Base-by-base conservation (phyloP, 35 echinoderm and acorn worm species). In the Heliocidaris tuberculata region DNA sequence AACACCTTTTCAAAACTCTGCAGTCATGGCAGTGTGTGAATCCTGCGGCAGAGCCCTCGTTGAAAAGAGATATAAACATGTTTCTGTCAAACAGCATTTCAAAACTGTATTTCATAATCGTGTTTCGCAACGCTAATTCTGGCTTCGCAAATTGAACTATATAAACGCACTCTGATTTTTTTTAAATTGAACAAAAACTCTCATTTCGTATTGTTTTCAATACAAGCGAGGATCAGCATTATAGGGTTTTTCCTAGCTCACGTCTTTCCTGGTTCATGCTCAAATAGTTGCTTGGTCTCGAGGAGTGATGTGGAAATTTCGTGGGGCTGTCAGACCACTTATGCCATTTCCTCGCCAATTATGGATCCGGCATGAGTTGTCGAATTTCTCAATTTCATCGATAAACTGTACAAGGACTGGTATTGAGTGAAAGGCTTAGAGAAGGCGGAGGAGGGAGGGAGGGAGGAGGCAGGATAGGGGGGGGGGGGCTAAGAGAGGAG, bases 351-450 rank as follows among this genome's bases (percentile, higher is more conserved):
- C 65, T 27, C 2, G 65, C 65, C 65, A 78, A 78, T 78, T 78
- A 78, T n/a, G 65, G 65, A 78, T 27, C 65, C 65, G 65, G 65
- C 65, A 78, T 78, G 65, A 78, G 65, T 78, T 27, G 65, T 78
- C 65, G 65, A 78, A 78, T 27, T 78, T n/a, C 65, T 78, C 65
- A 78, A 78, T 78, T 78, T n/a, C 65, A 78, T 78, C 65, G 65
- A 78, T 78, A 19, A 78, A 42, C 0, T 78, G 65, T 78, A 78
- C 65, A 78, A n/a, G 21, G 65, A 78, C 65, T 78, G 19, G 65
- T 78, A 78, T 19, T 78, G 65, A 78, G 65, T 78, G 65, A 78
- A 78, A 27, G 65, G 65, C 4, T 78, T 78, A 78, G 19, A n/a
- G 65, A 24, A n/a, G 65, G 65, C 17, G 65, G 35, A 0, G 35